Percentiles rank a stretch among this genome's conserved stretches.
Conservation (phyloP, 2,888 invertebrate species). For the Argynnis bischoffii region DNA sequence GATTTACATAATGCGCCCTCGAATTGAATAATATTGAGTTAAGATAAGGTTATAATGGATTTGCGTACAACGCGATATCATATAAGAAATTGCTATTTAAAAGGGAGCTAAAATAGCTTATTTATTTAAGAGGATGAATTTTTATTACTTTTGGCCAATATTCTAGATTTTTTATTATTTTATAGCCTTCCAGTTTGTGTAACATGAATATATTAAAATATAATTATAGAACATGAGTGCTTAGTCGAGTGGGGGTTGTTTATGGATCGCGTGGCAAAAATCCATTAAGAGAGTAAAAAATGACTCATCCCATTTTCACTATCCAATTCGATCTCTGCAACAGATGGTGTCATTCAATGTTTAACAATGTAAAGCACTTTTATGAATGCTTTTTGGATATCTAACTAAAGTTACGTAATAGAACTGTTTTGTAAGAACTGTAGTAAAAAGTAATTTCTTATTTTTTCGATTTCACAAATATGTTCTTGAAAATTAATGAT, state of each 20-base stretch:
- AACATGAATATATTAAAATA: neutral
- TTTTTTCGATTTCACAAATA: no score
- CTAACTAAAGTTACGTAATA: neutral
- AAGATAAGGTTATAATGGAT: neutral
- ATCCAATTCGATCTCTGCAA: constrained; percentile 48
- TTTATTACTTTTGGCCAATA: neutral
- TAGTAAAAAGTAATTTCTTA: no score
- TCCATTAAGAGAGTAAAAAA: constrained; percentile 42
- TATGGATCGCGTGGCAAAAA: constrained; percentile 33
- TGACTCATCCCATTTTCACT: constrained; percentile 52
- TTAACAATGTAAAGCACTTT: neutral
- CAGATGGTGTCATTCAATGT: constrained; percentile 54
- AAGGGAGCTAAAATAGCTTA: no score
- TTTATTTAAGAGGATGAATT: no score
- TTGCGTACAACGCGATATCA: neutral
- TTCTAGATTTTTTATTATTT: neutral
- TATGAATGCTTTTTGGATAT: neutral
- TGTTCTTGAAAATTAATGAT: no score
- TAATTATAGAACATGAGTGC: neutral
- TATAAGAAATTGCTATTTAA: no score
- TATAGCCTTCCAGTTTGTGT: neutral
- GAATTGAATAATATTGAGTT: constrained; percentile 36
- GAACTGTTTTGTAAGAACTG: no score
- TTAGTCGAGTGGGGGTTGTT: constrained; percentile 9
- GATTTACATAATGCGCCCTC: constrained; percentile 36